These are phyloP conservation scores for Procavia capensis DNA, from an alignment of 2,113 vertebrate species.

Conservation along the genomic window DNA sequence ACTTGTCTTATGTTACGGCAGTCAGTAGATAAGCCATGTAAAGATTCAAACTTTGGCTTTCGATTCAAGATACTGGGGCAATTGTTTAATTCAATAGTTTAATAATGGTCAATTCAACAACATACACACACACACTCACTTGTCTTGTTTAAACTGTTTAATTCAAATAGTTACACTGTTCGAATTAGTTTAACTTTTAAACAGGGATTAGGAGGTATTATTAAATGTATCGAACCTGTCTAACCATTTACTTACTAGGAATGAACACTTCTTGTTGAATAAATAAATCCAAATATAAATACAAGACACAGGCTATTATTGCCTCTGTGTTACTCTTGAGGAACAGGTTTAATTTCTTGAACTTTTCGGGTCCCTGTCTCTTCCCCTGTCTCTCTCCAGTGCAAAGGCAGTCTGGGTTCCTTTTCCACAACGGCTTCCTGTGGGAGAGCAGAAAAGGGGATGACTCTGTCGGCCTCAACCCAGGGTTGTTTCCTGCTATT, in stretches of 20 bases:
- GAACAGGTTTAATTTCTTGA: neutral
- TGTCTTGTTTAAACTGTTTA: slow-evolving; percentile 19
- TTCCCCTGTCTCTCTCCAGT: neutral
- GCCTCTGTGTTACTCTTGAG: neutral
- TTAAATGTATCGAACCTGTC: neutral
- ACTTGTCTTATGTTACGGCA: neutral
- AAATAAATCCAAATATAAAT: neutral
- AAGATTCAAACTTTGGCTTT: neutral
- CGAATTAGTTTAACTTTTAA: slow-evolving; percentile 3
- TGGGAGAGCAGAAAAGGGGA: neutral
- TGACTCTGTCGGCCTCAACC: no score
- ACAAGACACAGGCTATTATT: neutral
- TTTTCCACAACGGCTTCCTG: neutral
- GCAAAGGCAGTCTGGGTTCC: neutral
- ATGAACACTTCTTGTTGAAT: slow-evolving; percentile 23
- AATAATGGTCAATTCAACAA: neutral
- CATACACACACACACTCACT: slow-evolving; percentile 11
- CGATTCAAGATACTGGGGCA: neutral
- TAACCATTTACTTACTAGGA: slow-evolving; percentile 11
- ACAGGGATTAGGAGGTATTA: neutral
- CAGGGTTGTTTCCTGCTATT: neutral
- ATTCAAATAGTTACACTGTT: neutral
- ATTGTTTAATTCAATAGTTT: neutral
- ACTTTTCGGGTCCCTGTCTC: neutral
- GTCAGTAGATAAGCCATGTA: neutral